phyloP scores from a whole-genome alignment of 2,888 invertebrate genomes.

The Amblyteles armatorius region DNA sequence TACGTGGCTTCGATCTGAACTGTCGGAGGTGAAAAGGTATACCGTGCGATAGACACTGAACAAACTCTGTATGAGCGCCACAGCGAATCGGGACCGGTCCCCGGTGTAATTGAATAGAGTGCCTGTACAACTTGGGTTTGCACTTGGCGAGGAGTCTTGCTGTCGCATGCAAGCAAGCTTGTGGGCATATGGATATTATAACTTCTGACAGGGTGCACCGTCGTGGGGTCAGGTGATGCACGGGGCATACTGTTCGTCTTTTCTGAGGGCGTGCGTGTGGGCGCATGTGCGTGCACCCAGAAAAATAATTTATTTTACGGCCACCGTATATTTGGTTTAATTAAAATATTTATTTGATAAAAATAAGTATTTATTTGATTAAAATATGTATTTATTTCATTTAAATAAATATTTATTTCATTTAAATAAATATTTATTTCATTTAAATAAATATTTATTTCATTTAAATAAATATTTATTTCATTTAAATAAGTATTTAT shows the following conservation, averaged over 20 bases:
- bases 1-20: background rate
- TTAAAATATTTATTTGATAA: no score
- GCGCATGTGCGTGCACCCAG: no score
- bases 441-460: no score
- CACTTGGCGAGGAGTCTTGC: slow-evolving; percentile 36
- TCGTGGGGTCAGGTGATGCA: background rate
- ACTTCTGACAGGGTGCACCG: slow-evolving; percentile 56
- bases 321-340: no score
- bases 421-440: no score
- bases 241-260: background rate
- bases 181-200: slow-evolving; percentile 46
- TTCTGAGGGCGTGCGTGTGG: background rate
- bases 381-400: no score
- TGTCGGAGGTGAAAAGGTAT: background rate
- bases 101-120: slow-evolving; percentile 80
- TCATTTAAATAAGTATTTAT: no score
- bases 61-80: slow-evolving; percentile 9
- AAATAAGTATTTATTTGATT: no score
- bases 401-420: no score
- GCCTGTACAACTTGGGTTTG: slow-evolving; percentile 50
- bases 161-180: slow-evolving; percentile 35
- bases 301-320: no score
- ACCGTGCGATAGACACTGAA: background rate
- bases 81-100: slow-evolving; percentile 67
- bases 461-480: no score